Evolutionary conservation across 2,888 invertebrate species (phyloP).

Genomic region (Molorchus minor): DNA sequence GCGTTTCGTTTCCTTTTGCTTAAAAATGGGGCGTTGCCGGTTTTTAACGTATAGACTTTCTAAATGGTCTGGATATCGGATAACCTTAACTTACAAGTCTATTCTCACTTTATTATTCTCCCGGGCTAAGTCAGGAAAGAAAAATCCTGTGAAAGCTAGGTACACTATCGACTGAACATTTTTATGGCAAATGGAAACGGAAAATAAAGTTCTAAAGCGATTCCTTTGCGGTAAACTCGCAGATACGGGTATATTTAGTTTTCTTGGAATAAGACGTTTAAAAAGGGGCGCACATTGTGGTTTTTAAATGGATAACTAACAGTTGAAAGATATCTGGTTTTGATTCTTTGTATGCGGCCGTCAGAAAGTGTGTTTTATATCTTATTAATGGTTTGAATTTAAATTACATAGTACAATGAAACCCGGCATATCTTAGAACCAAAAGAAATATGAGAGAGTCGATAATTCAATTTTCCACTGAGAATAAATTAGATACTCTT

Average conservation of each 20-base stretch:
- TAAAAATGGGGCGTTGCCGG: conserved; percentile 3
- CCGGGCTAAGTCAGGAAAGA: conserved; percentile 14
- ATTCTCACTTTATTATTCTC: conserved; percentile 20
- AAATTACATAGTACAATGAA: too few species aligned
- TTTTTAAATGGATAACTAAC: too few species aligned
- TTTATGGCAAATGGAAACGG: neutral
- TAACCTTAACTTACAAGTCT: conserved; percentile 23
- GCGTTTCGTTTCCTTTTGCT: neutral
- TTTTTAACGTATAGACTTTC: conserved; percentile 5
- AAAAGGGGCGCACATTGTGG: too few species aligned
- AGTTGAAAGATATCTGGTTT: too few species aligned
- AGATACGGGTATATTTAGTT: neutral
- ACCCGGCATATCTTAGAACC: too few species aligned
- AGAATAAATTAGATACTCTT: too few species aligned
- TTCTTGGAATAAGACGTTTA: too few species aligned
- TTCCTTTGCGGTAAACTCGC: neutral
- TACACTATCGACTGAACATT: conserved; percentile 1
- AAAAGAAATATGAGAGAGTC: too few species aligned
- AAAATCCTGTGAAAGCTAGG: conserved; percentile 4
- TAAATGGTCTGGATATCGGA: conserved; percentile 14
- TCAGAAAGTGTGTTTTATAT: too few species aligned
- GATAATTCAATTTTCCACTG: too few species aligned
- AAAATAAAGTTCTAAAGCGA: neutral
- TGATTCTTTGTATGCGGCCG: too few species aligned
- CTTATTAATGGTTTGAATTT: too few species aligned